Evolutionary conservation across 2,113 vertebrate species (phyloP), one percentile per base, ranked within the genome.

Genomic region (Alethe castanea): DNA sequence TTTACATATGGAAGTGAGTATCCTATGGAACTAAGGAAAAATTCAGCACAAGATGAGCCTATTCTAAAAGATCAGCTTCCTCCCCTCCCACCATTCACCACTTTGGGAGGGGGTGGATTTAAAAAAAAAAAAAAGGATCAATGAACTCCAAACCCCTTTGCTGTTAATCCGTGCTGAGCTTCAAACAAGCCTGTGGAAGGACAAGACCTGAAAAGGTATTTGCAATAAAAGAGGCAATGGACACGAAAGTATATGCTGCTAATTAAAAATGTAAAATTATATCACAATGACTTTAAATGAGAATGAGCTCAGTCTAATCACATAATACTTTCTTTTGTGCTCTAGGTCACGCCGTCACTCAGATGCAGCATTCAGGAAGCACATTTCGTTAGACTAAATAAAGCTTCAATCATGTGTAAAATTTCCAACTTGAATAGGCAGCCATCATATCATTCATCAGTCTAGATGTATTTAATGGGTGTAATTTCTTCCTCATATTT

Each of bases 371-470:
- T 98, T 98, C 98, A 99, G 99, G 98, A 99, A 99, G 98, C 98
- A 98, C 98, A 98, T 99, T 99, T 99, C 99, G 99, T 99, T 99
- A 98, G 98, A 98, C 98, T 98, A 98, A 99, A 99, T 99, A 98
- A 98, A 98, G 98, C 98, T 98, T 98, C 99, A 98, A 99, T 99
- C 99, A 99, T 98, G 99, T 99, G 99, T 99, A 98, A 99, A 99
- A 99, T 99, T 98, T 98, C 98, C 98, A 98, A 96, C 98, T 98
- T 99, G 98, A 99, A 99, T 98, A 98, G 98, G 97, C 98, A 97
- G 97, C 97, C 98, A 98, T 98, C 98, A 98, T 98, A 99, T 99
- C 99, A 98, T 97, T 99, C 99, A 99, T 98, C 98, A 83, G 97
- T 92, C 96, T 97, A 94, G 96, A 97, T 97, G 97, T 97, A 98